A percentile compares a stretch with the other conserved stretches of the same genome.
Evolutionary conservation across 2,113 vertebrate species (phyloP).

Genomic region (Marcusenius ussheri): DNA sequence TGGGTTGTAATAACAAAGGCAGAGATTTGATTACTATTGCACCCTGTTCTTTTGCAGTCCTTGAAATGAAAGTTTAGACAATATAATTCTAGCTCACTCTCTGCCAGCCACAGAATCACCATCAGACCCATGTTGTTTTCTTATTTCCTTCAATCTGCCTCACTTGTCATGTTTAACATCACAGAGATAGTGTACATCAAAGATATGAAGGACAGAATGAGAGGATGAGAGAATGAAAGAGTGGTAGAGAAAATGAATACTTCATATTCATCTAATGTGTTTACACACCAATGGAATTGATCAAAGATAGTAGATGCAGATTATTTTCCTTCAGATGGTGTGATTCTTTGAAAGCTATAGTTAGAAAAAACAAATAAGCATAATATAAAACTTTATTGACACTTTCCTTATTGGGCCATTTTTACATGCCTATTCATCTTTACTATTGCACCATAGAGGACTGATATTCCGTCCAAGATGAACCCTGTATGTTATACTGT

Average conservation of each 20-base stretch:
- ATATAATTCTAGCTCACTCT: background rate
- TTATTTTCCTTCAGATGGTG: background rate
- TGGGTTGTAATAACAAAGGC: background rate
- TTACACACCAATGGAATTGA: background rate
- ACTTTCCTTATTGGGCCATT: background rate
- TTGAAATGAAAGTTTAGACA: background rate
- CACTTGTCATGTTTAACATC: background rate
- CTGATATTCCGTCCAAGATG: background rate
- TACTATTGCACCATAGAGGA: background rate
- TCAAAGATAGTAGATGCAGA: background rate
- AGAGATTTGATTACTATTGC: background rate
- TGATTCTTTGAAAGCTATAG: background rate
- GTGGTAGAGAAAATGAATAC: background rate
- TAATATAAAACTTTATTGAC: background rate
- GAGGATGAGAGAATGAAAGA: background rate
- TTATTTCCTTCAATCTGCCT: background rate
- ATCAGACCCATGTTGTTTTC: background rate
- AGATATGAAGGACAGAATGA: background rate
- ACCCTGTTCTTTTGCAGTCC: background rate
- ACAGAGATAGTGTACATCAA: background rate
- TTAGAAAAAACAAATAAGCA: background rate
- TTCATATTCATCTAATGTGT: background rate
- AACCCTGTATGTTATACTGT: background rate
- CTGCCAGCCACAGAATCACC: background rate
- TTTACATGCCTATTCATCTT: background rate